These are phyloP conservation scores for Leuctra nigra DNA, from an alignment of 2,888 invertebrate genomes.

Conservation along the genomic window DNA sequence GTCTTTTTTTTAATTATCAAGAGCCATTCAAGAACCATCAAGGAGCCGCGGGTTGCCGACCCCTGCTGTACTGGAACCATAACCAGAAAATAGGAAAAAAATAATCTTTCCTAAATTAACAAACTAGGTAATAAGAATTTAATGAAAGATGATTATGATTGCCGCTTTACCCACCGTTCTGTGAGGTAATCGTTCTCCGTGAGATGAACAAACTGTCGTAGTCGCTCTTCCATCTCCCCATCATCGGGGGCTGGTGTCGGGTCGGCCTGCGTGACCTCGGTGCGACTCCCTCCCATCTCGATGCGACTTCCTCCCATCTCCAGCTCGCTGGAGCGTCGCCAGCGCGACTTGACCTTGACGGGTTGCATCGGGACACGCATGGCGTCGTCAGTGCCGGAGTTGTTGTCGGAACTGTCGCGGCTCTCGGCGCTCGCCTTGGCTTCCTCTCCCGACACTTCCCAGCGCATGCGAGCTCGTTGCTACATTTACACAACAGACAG, in stretches of 20 bases:
- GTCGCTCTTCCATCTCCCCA: conserved; percentile 49
- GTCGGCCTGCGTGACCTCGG: conserved; percentile 25
- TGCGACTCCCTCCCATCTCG: conserved; percentile 28
- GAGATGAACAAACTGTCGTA: conserved; percentile 72
- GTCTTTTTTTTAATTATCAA: too few species aligned
- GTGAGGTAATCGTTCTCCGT: conserved; percentile 81
- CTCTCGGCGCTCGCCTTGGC: conserved; percentile 4
- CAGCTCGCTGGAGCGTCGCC: conserved; percentile 68
- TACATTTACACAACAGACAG: too few species aligned
- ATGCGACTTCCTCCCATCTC: conserved; percentile 49
- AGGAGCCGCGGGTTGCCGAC: too few species aligned
- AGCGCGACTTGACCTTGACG: conserved; percentile 72
- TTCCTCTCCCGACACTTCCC: conserved; percentile 10
- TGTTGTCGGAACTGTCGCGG: conserved; percentile 34
- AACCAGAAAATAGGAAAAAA: too few species aligned
- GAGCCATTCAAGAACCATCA: too few species aligned
- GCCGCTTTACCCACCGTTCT: conserved; percentile 66
- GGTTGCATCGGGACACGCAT: conserved; percentile 43
- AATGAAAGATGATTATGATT: too few species aligned
- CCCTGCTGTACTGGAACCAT: too few species aligned
- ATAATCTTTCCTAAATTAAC: too few species aligned
- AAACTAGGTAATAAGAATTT: too few species aligned
- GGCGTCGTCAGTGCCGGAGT: conserved; percentile 37
- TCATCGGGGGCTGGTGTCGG: conserved; percentile 36
- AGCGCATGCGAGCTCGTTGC: conserved; percentile 40